phyloP scores from a whole-genome alignment of 2,888 invertebrate species.

The Perizoma affinitatum region DNA sequence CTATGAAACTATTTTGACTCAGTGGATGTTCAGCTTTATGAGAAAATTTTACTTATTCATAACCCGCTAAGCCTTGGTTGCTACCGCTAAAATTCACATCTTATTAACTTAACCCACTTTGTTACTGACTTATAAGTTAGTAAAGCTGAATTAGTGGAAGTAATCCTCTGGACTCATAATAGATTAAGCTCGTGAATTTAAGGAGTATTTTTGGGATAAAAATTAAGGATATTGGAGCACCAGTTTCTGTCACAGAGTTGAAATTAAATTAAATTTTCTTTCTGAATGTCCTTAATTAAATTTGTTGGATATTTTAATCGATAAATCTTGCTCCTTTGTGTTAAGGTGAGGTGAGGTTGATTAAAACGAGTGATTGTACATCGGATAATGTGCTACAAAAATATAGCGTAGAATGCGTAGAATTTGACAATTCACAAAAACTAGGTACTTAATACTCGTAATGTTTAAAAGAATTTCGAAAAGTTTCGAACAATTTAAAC shows the following conservation, averaged over 20 bases:
- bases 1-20: background rate
- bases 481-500: no score
- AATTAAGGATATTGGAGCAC: background rate
- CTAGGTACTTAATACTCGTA: no score
- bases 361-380: no score
- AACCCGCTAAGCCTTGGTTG: constrained; percentile 41
- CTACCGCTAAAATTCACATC: constrained; percentile 56
- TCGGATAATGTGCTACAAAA: no score
- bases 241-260: background rate
- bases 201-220: constrained; percentile 8
- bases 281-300: no score
- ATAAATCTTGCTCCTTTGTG: no score
- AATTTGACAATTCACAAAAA: no score
- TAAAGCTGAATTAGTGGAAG: constrained; percentile 43
- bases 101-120: constrained; percentile 54
- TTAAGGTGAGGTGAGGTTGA: no score
- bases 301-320: no score
- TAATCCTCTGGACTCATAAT: constrained; percentile 33
- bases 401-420: no score
- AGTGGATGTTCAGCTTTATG: constrained; percentile 1
- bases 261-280: background rate
- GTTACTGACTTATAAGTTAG: constrained; percentile 52
- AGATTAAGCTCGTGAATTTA: constrained; percentile 36
- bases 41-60: constrained; percentile 50
- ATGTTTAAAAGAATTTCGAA: no score